Conservation (phyloP, 2,113 vertebrate species). For the Lathamus discolor region DNA sequence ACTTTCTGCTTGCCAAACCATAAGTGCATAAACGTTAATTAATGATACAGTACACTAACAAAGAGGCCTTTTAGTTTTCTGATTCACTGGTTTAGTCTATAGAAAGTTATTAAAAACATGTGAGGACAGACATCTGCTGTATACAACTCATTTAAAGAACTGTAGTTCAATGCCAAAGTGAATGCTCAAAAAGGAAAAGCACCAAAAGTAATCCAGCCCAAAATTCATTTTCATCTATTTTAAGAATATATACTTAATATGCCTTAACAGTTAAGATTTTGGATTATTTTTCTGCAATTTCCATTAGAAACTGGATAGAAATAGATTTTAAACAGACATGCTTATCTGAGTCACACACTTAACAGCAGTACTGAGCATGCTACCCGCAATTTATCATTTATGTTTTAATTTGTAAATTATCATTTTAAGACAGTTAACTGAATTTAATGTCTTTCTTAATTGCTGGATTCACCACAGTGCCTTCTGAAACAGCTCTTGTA, state of each 20-base stretch:
- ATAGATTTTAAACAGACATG: background rate
- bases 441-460: background rate
- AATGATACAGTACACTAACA: background rate
- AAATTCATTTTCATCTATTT: background rate
- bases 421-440: background rate
- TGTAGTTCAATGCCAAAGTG: background rate
- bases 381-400: background rate
- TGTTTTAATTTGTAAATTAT: background rate
- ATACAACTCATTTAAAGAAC: background rate
- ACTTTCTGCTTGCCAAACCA: background rate
- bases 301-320: background rate
- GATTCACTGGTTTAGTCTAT: slow-evolving; percentile 48
- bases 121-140: slow-evolving; percentile 22
- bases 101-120: slow-evolving; percentile 48
- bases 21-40: slow-evolving; percentile 30
- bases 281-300: background rate
- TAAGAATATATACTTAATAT: background rate
- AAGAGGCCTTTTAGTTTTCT: slow-evolving; percentile 23
- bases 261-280: background rate
- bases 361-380: background rate
- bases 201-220: background rate
- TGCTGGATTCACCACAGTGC: background rate
- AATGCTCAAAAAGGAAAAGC: background rate
- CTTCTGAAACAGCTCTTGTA: background rate
- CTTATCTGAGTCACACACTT: background rate